These are phyloP conservation scores for Hypothenemus hampei DNA, from an alignment of 1,140 invertebrate species.

Conservation along the genomic window DNA sequence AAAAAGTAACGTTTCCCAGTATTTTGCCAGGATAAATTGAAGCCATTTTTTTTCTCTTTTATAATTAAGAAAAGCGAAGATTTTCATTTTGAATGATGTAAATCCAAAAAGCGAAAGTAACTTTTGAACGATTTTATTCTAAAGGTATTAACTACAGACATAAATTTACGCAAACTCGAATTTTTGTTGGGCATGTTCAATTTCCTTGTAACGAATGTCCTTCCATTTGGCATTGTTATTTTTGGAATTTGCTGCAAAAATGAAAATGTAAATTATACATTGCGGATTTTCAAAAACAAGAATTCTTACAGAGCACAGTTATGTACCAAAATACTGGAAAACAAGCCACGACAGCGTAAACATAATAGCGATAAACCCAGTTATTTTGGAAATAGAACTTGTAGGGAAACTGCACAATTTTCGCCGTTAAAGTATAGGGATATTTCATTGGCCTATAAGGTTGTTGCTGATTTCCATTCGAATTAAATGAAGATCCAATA, in stretches of 20 bases:
- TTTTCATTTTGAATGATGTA: no score
- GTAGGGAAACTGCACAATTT: conserved; percentile 57
- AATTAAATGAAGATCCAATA: no score
- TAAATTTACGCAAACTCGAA: conserved; percentile 20
- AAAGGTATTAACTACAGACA: no score
- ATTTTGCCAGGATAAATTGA: conserved; percentile 8
- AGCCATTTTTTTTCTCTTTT: conserved; percentile 11
- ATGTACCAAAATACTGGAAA: conserved; percentile 52
- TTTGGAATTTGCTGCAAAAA: conserved; percentile 47
- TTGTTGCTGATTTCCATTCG: no score
- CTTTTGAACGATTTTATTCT: no score
- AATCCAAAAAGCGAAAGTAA: no score
- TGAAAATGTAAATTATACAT: conserved; percentile 6
- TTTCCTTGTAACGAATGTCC: conserved; percentile 45
- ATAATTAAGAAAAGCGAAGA: conserved; percentile 4
- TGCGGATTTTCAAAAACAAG: neutral
- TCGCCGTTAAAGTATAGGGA: conserved; percentile 57
- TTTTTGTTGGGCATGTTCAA: conserved; percentile 23
- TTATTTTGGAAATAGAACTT: conserved; percentile 49
- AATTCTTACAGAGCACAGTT: conserved; percentile 46
- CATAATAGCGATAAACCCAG: conserved; percentile 51
- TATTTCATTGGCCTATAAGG: conserved; percentile 54
- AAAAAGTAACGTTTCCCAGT: conserved; percentile 6
- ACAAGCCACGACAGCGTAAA: conserved; percentile 36
- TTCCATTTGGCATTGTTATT: conserved; percentile 51